A percentile compares a stretch with the other conserved stretches of the same genome.
phyloP scores from a whole-genome alignment of 2,888 invertebrate species.

The Leptura quadrifasciata region DNA sequence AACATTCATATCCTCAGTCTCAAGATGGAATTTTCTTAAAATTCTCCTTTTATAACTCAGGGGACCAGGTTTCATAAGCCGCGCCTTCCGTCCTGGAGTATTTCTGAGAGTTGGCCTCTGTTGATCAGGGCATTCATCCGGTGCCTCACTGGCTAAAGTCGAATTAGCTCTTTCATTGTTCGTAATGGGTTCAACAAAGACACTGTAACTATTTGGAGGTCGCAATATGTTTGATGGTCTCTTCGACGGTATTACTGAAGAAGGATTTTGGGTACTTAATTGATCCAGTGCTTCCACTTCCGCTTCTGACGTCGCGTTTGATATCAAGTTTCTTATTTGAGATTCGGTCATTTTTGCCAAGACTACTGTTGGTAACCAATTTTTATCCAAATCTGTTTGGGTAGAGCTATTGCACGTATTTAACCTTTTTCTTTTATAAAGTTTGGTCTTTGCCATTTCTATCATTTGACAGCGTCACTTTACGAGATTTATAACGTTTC shows the following conservation, averaged over 20 bases:
- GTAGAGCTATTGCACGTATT: slow-evolving; percentile 35
- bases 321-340: not conserved
- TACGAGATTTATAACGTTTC: slow-evolving; percentile 1
- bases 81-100: not conserved
- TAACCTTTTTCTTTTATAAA: slow-evolving; percentile 8
- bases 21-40: not conserved
- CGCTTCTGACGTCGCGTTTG: not conserved
- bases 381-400: slow-evolving; percentile 39
- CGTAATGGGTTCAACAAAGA: slow-evolving; percentile 53
- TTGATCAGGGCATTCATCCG: not conserved
- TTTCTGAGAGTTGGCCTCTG: not conserved
- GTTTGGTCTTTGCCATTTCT: slow-evolving; percentile 14
- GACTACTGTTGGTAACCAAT: slow-evolving; percentile 11
- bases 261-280: slow-evolving; percentile 47
- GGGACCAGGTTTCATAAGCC: slow-evolving; percentile 36
- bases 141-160: slow-evolving; percentile 37
- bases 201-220: slow-evolving; percentile 47
- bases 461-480: slow-evolving; percentile 32
- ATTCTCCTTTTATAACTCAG: slow-evolving; percentile 40
- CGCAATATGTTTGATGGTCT: slow-evolving; percentile 46
- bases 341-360: slow-evolving; percentile 19
- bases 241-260: slow-evolving; percentile 31
- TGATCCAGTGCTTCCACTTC: slow-evolving; percentile 27
- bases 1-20: slow-evolving; percentile 43
- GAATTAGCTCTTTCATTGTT: slow-evolving; percentile 55